phyloP scores from a whole-genome alignment of 2,113 vertebrate genomes.

The Syngnathus typhle region DNA sequence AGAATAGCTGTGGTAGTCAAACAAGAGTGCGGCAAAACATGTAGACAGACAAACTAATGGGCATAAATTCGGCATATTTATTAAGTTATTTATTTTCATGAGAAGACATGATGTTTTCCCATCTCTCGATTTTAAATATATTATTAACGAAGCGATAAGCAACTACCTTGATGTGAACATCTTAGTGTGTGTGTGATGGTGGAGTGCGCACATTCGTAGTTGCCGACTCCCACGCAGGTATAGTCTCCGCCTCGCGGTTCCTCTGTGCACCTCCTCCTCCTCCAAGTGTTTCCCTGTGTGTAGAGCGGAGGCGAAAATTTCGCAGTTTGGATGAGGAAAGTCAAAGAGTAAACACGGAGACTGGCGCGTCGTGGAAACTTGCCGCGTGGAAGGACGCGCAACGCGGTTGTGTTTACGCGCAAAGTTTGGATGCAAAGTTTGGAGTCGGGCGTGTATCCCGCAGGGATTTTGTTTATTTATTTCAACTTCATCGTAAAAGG shows the following conservation, averaged over 20 bases:
- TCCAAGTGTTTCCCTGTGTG: neutral
- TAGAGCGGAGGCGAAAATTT: neutral
- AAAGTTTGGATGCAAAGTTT: slow-evolving; percentile 1
- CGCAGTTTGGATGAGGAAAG: neutral
- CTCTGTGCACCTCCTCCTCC: neutral
- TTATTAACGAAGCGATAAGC: neutral
- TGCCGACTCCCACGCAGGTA: neutral
- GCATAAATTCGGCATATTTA: too few species aligned
- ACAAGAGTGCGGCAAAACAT: too few species aligned
- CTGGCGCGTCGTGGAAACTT: neutral
- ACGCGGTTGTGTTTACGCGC: neutral
- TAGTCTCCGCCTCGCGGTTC: slow-evolving; percentile 1
- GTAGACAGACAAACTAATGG: too few species aligned
- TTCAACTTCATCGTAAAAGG: neutral
- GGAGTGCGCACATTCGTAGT: neutral
- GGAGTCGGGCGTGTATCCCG: neutral
- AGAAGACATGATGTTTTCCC: too few species aligned
- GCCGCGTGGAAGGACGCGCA: neutral
- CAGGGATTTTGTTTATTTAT: neutral
- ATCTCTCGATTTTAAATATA: too few species aligned
- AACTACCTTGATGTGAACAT: neutral
- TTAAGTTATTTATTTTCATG: too few species aligned
- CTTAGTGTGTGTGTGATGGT: neutral
- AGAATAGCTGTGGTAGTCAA: too few species aligned
- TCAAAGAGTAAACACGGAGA: neutral